Base-by-base conservation (phyloP, 2,888 invertebrate species). In the Cryptus viduatorius region DNA sequence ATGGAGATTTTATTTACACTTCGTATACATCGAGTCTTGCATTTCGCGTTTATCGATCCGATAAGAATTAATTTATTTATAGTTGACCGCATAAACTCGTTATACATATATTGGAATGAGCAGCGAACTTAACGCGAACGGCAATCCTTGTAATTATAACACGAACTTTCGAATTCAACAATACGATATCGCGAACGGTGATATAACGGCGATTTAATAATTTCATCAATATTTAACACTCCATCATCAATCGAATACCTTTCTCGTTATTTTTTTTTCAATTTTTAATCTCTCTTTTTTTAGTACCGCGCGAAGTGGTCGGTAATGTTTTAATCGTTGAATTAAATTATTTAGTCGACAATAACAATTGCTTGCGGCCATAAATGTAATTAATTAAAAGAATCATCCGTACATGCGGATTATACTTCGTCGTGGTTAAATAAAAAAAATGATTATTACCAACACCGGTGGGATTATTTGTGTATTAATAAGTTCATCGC, bases 21-120 rank as follows among this genome's bases (percentile, higher is more conserved):
- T 56, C 16, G 24, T 3, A 42, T 16, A 31, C 31, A 46, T 68
- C 29, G 24, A 10, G 7, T 5, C 1, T 68, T 24, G 19, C 29
- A 29, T 68, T 29, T 10, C 24, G 46, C n/a, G 19, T 29, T 5
- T 46, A 68, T 24, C 24, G 67, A 46, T 68, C 67, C 69, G 69
- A 31, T 8, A 4, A 50, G 7, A 16, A 50, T 53, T 31, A 1
- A 50, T 31, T 69, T 69, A 69, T 50, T 69, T 69, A 31, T 37
- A 69, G 50, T 31, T 4, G 50, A 69, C 37, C 50, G 16, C 10
- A 16, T 31, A 0, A 24, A 10, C 24, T 31, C 37, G 24, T 24
- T 24, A n/a, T 24, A 19, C 12, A 53, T 53, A 50, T 31, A 16
- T 50, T 14, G 48, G 7, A 16, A 29, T 50, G 4, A 10, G 12